Base-by-base conservation (phyloP, 2,888 invertebrate species). In the Drosophila pseudotalamancana region DNA sequence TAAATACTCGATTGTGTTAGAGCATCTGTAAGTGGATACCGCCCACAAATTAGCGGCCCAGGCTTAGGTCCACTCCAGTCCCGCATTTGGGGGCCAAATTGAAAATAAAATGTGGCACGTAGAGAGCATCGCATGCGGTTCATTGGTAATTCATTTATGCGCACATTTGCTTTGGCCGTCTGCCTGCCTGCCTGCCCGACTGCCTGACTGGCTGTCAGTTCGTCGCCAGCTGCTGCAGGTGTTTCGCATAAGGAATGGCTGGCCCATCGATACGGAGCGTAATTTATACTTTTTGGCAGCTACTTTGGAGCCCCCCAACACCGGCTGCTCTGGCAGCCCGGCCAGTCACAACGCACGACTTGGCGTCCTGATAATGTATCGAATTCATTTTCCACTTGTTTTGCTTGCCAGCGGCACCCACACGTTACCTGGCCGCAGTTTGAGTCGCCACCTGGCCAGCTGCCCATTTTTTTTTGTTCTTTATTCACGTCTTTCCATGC, bases 101-200 rank as follows among this genome's bases (percentile, higher is more conserved):
- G 87, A 84, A 84, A 86, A 84, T 79, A 79, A 81, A 79, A 87
- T 75, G 69, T 62, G 62, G 64, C 69, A 73, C 53, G 69, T 69
- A 48, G 57, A 48, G 31, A 70, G 67, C 67, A 70, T 63, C 57
- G 62, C 66, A 81, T 77, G 84, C 81, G 85, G 85, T 87, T 82
- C 82, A 87, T 87, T 87, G 87, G 85, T 80, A 83, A 83, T 83
- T 83, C 82, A 87, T 83, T 83, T 83, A 87, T 87, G 85, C 85
- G 76, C 87, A 81, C 80, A 81, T 86, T 81, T 80, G 65, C 71
- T 57, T 53, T 27, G 46, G 18, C 51, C 48, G 64, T 31, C 48
- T 34, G 40, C 43, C 43, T 25, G n/a, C 6, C 27, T 12, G n/a
- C 12, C n/a, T 40, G 8, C 11, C 31, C 9, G 8, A n/a, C 40